Evolutionary conservation across 30 jellyfish, hydroid and myxozoan species (phyloP), one percentile per base, ranked within the genome.

Genomic region (Hydractinia symbiolongicarpus): DNA sequence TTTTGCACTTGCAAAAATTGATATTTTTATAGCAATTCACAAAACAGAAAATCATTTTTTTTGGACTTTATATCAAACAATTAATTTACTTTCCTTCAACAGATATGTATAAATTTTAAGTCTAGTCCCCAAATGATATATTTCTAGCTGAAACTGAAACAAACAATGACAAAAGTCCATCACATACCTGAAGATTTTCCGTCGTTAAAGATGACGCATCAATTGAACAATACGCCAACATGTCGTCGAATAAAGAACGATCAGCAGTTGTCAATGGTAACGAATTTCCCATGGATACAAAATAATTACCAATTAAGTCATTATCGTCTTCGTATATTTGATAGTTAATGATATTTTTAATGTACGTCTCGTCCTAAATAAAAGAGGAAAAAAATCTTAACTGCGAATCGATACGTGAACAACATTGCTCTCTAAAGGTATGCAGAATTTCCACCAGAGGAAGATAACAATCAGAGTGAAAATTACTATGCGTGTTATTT

Each of bases 261-360:
- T 13, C 2, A 51, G 19, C 74, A n/a, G 13, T 20, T 67, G 14
- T 49, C 80, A 71, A 20, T 5, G 85, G 85, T 9, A 77, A 53
- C 14, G 50, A 17, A 69, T 87, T 72, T 67, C 91, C 81, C 55
- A 89, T 53, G 40, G 72, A 78, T 69, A 83, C 50, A 30, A 83
- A 15, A 15, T 72, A 53, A 16, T 76, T 72, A 16, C 96, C 93
- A 44, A 89, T 20, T 15, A 73, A 57, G 68, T 89, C 96, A 73
- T 57, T 57, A 55, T 89, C 94, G 60, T 89, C 96, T 64, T 83
- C 88, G 71, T 83, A 89, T 53, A 89, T 56, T 61, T 76, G 89
- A 61, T 89, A 77, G 87, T 89, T 81, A 13, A 80, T 71, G 67
- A 89, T 78, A 52, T 55, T 67, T 15, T 75, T 49, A 3, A 83